Evolutionary conservation across 2,888 invertebrate genomes (phyloP).

Genomic region (Liposcelis brunnea): DNA sequence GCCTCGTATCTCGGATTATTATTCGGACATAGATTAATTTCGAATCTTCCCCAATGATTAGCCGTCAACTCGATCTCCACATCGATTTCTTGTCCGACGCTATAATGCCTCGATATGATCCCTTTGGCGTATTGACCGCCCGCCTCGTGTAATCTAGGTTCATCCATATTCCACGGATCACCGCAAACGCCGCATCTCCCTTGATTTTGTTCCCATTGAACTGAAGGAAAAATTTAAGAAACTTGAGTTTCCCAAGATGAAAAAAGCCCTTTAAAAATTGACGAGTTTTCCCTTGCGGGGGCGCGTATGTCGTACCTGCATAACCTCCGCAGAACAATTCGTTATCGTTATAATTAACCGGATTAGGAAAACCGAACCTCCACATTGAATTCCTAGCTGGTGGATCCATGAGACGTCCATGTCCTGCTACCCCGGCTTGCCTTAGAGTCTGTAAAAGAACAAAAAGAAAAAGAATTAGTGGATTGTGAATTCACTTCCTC

Average conservation of each 20-base stretch:
- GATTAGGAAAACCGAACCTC: conserved; percentile 86
- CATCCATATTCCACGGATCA: conserved; percentile 53
- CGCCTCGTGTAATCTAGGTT: conserved; percentile 74
- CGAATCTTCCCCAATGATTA: conserved; percentile 76
- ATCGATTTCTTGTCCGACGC: conserved; percentile 71
- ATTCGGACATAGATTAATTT: conserved; percentile 69
- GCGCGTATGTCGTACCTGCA: no score
- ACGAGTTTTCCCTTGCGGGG: no score
- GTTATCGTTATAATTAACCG: conserved; percentile 87
- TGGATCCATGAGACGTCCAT: conserved; percentile 82
- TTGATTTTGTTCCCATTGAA: conserved; percentile 71
- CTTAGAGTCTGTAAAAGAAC: conserved; percentile 11
- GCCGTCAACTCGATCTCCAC: conserved; percentile 77
- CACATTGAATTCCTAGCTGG: conserved; percentile 89
- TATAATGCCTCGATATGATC: conserved; percentile 63
- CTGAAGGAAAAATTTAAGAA: conserved; percentile 28
- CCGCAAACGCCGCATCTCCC: conserved; percentile 85
- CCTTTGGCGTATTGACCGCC: conserved; percentile 76
- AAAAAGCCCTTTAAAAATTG: conserved; percentile 17
- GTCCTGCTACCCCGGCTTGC: conserved; percentile 39
- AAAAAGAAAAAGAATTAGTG: not conserved
- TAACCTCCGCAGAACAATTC: conserved; percentile 86
- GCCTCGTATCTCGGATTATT: conserved; percentile 63
- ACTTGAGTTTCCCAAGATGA: not conserved
- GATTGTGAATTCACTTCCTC: no score